Evolutionary conservation across 2,888 invertebrate species (phyloP).

Genomic region (Pollenia griseotomentosa): DNA sequence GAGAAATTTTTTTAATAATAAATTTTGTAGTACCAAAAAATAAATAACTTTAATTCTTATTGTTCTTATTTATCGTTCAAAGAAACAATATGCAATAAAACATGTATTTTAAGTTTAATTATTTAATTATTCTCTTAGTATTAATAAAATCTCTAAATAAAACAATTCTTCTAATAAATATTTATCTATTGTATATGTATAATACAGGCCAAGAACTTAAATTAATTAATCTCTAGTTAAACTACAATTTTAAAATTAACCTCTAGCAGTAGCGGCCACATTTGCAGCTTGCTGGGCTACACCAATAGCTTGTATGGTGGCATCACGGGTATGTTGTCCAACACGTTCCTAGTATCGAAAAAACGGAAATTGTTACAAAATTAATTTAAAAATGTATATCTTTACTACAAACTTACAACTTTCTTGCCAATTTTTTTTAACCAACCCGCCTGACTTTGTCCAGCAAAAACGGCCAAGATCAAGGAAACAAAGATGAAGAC

Average conservation of each 20-base stretch:
- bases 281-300: constrained; percentile 77
- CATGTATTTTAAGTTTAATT: too few relatives aligned
- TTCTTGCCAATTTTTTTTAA: constrained; percentile 79
- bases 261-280: constrained; percentile 75
- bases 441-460: constrained; percentile 80
- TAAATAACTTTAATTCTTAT: too few relatives aligned
- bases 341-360: constrained; percentile 74
- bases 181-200: too few relatives aligned
- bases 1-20: too few relatives aligned
- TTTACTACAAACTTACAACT: constrained; percentile 76
- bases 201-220: too few relatives aligned
- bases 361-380: neutral
- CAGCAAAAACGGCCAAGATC: constrained; percentile 77
- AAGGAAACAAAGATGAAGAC: constrained; percentile 76
- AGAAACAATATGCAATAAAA: too few relatives aligned
- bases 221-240: too few relatives aligned
- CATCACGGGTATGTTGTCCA: constrained; percentile 77
- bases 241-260: constrained; percentile 17
- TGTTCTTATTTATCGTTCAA: too few relatives aligned
- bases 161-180: too few relatives aligned
- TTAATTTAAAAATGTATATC: neutral
- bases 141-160: too few relatives aligned
- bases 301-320: constrained; percentile 75
- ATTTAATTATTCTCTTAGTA: too few relatives aligned
- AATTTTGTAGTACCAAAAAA: too few relatives aligned